These are phyloP conservation scores for Embidobia sp. DNA, from an alignment of 2,888 invertebrate species.

Conservation along the genomic window DNA sequence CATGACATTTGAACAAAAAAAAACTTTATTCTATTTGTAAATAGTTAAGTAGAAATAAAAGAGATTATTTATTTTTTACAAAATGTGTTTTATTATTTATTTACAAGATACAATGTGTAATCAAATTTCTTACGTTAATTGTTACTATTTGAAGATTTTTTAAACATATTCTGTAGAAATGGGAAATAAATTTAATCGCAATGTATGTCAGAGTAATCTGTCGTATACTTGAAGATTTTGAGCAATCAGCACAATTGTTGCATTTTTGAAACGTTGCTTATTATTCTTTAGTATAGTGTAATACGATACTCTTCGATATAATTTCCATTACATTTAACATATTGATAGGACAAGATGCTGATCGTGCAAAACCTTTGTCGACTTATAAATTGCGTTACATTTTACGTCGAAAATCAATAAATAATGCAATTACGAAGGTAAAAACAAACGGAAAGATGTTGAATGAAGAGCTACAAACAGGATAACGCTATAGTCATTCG, in stretches of 20 bases:
- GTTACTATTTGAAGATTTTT: slow-evolving; percentile 40
- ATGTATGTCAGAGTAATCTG: slow-evolving; percentile 7
- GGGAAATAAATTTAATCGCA: slow-evolving; percentile 77
- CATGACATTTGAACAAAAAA: slow-evolving; percentile 21
- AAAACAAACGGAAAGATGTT: slow-evolving; percentile 12
- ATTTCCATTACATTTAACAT: too few species aligned
- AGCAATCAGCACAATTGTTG: slow-evolving; percentile 14
- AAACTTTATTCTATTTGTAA: slow-evolving; percentile 17
- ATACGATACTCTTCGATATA: too few species aligned
- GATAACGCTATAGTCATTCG: slow-evolving; percentile 35
- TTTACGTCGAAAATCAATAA: slow-evolving; percentile 24
- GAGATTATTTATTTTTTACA: slow-evolving; percentile 62
- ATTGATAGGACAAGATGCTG: slow-evolving; percentile 8
- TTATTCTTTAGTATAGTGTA: too few species aligned
- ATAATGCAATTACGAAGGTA: slow-evolving; percentile 23
- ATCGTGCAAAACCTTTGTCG: slow-evolving; percentile 11
- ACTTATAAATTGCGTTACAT: slow-evolving; percentile 12
- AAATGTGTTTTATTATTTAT: slow-evolving; percentile 57
- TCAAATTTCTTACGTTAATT: slow-evolving; percentile 45
- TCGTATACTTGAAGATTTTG: slow-evolving; percentile 14
- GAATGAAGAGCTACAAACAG: slow-evolving; percentile 52
- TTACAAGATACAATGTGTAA: slow-evolving; percentile 52
- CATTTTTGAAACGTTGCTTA: not conserved
- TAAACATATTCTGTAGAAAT: slow-evolving; percentile 24
- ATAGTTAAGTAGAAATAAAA: slow-evolving; percentile 49